A percentile compares a stretch with the other conserved stretches of the same genome.
phyloP scores from a whole-genome alignment of 2,113 vertebrate species.

The Sinocyclocheilus rhinocerous region DNA sequence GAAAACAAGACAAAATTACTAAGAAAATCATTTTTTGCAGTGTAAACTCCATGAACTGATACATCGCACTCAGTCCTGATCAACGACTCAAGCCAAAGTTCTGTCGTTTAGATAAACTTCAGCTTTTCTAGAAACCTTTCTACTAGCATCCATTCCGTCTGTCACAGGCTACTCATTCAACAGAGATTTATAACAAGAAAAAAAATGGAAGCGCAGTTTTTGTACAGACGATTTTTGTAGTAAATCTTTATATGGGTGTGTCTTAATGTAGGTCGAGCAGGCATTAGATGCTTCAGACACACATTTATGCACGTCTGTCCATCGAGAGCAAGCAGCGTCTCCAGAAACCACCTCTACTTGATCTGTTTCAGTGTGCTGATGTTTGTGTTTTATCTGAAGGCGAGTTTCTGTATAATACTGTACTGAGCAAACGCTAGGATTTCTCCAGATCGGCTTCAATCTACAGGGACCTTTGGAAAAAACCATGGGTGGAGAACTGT shows the following conservation, averaged over 20 bases:
- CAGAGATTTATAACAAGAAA: constrained; percentile 90
- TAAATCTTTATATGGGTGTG: constrained; percentile 86
- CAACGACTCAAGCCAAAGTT: constrained; percentile 70
- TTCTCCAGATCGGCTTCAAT: constrained; percentile 18
- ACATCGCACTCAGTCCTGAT: not conserved
- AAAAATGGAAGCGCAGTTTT: constrained; percentile 85
- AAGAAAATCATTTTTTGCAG: too few species aligned
- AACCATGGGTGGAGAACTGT: constrained; percentile 1
- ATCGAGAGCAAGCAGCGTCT: constrained; percentile 15
- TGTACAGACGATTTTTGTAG: constrained; percentile 98
- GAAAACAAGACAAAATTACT: too few species aligned
- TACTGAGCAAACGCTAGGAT: constrained; percentile 26
- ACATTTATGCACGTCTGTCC: not conserved
- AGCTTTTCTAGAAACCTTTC: constrained; percentile 65
- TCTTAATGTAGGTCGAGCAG: constrained; percentile 25
- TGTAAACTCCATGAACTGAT: not conserved
- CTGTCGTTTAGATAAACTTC: constrained; percentile 60
- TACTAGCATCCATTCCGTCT: constrained; percentile 48
- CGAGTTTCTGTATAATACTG: constrained; percentile 30
- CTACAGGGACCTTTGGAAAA: constrained; percentile 33
- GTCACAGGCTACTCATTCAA: constrained; percentile 75
- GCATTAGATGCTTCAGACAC: not conserved
- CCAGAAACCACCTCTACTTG: not conserved
- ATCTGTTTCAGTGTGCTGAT: constrained; percentile 9
- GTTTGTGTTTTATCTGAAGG: constrained; percentile 19